Percentiles rank a stretch among this genome's conserved stretches.
phyloP scores from a whole-genome alignment of 2,113 vertebrate species.

The Coracopsis vasa region DNA sequence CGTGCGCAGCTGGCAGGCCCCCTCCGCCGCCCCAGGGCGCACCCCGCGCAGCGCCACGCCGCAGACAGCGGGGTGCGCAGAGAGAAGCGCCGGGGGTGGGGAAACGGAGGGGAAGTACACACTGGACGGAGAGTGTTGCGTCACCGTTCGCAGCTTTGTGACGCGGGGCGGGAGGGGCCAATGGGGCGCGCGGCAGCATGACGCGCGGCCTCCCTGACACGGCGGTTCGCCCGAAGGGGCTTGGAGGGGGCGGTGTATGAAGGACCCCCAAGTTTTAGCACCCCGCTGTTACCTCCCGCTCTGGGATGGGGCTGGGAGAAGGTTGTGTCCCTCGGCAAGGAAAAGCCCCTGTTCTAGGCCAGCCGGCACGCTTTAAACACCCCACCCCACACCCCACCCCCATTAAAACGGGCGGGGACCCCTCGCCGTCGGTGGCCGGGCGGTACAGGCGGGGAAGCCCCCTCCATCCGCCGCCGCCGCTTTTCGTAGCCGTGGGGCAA shows the following conservation, averaged over 20 bases:
- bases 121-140: neutral
- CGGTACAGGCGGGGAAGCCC: no score
- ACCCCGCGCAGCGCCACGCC: neutral
- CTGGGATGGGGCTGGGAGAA: neutral
- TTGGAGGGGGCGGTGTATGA: neutral
- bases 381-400: rapidly evolving
- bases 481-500: neutral
- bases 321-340: neutral
- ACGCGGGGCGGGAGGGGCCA: neutral
- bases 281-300: no score
- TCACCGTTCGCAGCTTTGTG: neutral
- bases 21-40: neutral
- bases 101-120: no score
- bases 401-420: rapidly evolving
- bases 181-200: neutral
- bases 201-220: neutral
- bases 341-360: neutral
- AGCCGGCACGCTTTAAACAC: neutral
- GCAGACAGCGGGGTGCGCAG: rapidly evolving
- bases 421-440: neutral
- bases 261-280: neutral
- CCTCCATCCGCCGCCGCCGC: no score
- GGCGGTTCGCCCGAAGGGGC: neutral
- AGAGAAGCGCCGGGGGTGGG: no score
- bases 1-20: no score